Conservation (phyloP, 2,113 vertebrate species). For the Cinclus mexicanus region DNA sequence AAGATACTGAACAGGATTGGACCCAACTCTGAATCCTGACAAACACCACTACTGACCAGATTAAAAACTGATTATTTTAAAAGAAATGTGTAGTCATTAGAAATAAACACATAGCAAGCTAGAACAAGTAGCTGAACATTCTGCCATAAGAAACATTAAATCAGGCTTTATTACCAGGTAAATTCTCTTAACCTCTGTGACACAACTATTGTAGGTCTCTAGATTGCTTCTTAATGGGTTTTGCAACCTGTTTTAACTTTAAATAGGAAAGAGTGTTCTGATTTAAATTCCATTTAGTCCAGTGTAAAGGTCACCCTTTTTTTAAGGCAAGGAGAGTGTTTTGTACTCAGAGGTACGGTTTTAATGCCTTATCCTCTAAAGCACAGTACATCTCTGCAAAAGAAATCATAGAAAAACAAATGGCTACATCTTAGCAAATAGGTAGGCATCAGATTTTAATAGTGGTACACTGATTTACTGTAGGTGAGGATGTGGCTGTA, state of each 20-base stretch:
- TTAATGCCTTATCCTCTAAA: not conserved
- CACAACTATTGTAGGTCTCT: not conserved
- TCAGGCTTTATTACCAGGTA: not conserved
- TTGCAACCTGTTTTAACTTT: not conserved
- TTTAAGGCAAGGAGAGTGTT: not conserved
- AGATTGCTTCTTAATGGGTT: slow-evolving; percentile 27
- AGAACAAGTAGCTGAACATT: not conserved
- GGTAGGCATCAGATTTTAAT: not conserved
- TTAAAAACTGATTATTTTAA: not conserved
- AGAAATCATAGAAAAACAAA: not conserved
- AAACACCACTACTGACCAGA: not conserved
- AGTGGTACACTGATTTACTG: not conserved
- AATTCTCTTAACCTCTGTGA: not conserved
- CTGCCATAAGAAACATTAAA: not conserved
- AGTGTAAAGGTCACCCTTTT: not conserved
- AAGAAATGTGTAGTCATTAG: not conserved
- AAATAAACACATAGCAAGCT: not conserved
- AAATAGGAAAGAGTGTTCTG: slow-evolving; percentile 4
- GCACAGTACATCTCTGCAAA: not conserved
- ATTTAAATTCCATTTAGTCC: not conserved
- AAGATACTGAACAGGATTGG: not conserved
- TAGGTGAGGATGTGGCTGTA: not conserved
- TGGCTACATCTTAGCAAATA: not conserved
- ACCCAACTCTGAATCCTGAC: not conserved
- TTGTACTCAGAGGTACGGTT: not conserved